Base-by-base conservation (phyloP, 1,140 invertebrate genomes). In the Dendroctonus ponderosae region DNA sequence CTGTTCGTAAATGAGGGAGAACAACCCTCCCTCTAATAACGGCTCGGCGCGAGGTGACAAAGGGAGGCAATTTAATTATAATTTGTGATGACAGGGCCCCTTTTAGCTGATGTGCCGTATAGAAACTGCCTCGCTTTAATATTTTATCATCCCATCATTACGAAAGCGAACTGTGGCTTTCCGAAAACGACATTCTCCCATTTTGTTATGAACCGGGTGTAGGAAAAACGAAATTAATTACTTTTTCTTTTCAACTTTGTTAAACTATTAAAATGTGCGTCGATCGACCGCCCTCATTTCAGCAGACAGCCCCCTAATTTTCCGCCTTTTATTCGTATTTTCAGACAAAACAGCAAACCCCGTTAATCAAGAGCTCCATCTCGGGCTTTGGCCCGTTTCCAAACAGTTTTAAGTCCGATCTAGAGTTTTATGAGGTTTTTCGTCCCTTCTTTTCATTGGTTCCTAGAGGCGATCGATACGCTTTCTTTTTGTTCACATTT, bases 41-140 rank as follows among this genome's bases (percentile, higher is more conserved):
- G 67, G 65, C 48, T 41, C 40, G 54, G 66, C 58, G 64, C 59
- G 61, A 68, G 60, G 70, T 66, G 73, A 73, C 73, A 73, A 70
- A 72, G 72, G 70, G 72, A 75, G 69, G 70, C 73, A 75, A 75
- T 75, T 75, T 73, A 70, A 75, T 72, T 72, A 72, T 75, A 75
- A 75, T 73, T 73, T 72, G 66, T 67, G 70, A 57, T 72, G 68
- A 70, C 66, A 69, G 59, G 14, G 59, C 42, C 52, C 56, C 44
- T 51, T 62, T 64, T 65, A 64, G 58, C 67, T 26, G 37, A 15
- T 41, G 53, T 26, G 53, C 26, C 53, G 5, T 26, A 14, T 46
- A 46, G 43, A 46, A 12, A 40, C 11, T 15, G 11, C 11, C 38
- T 57, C 26, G 41, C 39, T 42, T 58, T 7, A 41, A 42, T 58